These are phyloP conservation scores for Blastobasis lacticolella DNA, from an alignment of 2,888 invertebrate genomes.

Conservation along the genomic window DNA sequence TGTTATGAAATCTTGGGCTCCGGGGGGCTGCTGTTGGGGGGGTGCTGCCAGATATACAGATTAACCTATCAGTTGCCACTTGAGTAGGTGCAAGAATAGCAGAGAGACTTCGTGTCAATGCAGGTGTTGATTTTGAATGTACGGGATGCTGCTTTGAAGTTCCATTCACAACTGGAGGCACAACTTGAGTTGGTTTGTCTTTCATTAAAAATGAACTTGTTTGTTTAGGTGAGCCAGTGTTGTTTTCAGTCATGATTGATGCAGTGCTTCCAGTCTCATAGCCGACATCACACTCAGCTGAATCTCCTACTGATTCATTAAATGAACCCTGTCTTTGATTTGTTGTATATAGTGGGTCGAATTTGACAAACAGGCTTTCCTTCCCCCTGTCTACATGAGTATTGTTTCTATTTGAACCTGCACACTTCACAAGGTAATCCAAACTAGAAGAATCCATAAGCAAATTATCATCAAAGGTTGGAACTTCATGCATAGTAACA, in stretches of 20 bases:
- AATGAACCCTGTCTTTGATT: slow-evolving; percentile 27
- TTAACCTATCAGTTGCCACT: slow-evolving; percentile 56
- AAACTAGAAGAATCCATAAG: slow-evolving; percentile 73
- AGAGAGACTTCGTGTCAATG: slow-evolving; percentile 56
- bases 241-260: slow-evolving; percentile 42
- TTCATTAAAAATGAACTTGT: slow-evolving; percentile 26
- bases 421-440: slow-evolving; percentile 69
- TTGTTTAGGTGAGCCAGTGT: slow-evolving; percentile 38
- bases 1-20: slow-evolving; percentile 40
- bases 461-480: slow-evolving; percentile 47
- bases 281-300: slow-evolving; percentile 50
- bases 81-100: slow-evolving; percentile 56
- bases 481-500: slow-evolving; percentile 58
- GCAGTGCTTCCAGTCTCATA: slow-evolving; percentile 61
- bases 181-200: slow-evolving; percentile 61
- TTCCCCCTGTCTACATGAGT: slow-evolving; percentile 57
- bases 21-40: slow-evolving; percentile 54
- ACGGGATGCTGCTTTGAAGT: slow-evolving; percentile 23
- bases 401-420: slow-evolving; percentile 47
- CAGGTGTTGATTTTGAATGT: slow-evolving; percentile 37
- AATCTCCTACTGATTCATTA: slow-evolving; percentile 32
- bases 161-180: slow-evolving; percentile 55
- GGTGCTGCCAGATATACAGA: slow-evolving; percentile 52
- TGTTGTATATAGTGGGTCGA: slow-evolving; percentile 70
- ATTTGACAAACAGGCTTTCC: slow-evolving; percentile 80